A percentile compares a stretch with the other conserved stretches of the same genome.
Conservation (phyloP, 2,797 vertebrate species). For the Alauda arvensis region DNA sequence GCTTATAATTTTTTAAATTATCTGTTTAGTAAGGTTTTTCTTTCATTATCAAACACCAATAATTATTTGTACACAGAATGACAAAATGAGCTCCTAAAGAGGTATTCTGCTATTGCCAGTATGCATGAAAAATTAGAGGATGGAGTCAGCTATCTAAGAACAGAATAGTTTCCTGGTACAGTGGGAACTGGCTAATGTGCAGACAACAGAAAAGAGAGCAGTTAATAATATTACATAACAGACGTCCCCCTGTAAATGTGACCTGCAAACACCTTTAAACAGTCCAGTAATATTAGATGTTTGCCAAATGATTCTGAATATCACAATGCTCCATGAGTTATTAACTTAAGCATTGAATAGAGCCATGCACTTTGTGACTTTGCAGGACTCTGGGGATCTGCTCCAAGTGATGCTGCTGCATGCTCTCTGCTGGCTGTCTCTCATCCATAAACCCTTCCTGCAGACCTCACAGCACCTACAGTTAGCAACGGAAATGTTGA, state of each 20-base stretch:
- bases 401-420: neutral
- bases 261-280: slow-evolving; percentile 3
- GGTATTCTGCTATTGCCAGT: neutral
- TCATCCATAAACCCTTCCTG: neutral
- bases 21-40: neutral
- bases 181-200: neutral
- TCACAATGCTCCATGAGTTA: neutral
- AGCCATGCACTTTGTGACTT: neutral
- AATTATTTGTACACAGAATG: neutral
- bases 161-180: neutral
- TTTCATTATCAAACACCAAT: neutral
- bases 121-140: neutral
- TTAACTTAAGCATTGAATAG: neutral
- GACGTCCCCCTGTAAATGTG: neutral
- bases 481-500: neutral
- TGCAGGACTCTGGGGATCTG: neutral
- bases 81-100: neutral
- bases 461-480: neutral
- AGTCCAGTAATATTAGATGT: neutral
- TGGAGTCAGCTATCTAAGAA: neutral
- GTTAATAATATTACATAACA: neutral
- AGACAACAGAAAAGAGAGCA: neutral
- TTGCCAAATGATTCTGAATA: slow-evolving; percentile 13
- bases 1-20: neutral
- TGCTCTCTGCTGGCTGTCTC: neutral